These are phyloP conservation scores for Papilio demoleus DNA, from an alignment of 2,888 invertebrate species.

Conservation along the genomic window DNA sequence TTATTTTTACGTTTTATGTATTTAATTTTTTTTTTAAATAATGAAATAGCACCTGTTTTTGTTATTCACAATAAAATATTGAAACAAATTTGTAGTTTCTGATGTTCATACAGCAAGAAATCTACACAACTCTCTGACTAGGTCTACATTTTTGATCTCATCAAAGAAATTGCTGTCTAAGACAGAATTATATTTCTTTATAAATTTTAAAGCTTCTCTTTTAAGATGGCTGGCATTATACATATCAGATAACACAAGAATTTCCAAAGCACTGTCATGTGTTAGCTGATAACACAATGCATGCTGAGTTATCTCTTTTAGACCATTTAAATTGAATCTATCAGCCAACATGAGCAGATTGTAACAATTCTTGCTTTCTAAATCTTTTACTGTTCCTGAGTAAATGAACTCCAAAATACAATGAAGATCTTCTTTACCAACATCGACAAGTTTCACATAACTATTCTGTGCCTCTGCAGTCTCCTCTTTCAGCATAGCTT, in stretches of 20 bases:
- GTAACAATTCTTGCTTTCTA: constrained; percentile 61
- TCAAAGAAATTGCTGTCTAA: constrained; percentile 60
- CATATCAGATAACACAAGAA: constrained; percentile 66
- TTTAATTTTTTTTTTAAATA: constrained; percentile 51
- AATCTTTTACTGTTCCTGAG: constrained; percentile 65
- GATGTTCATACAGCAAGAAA: constrained; percentile 52
- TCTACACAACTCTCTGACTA: constrained; percentile 66
- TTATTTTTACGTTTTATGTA: constrained; percentile 80
- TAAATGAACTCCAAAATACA: constrained; percentile 71
- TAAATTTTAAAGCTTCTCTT: constrained; percentile 62
- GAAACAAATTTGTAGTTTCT: constrained; percentile 22
- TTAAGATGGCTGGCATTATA: constrained; percentile 67
- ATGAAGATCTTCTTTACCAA: constrained; percentile 64
- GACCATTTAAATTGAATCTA: constrained; percentile 65
- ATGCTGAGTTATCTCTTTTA: constrained; percentile 63
- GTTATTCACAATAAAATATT: constrained; percentile 34
- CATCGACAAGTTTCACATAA: constrained; percentile 67
- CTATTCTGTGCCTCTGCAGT: constrained; percentile 73
- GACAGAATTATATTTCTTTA: constrained; percentile 62
- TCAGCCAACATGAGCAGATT: constrained; percentile 70
- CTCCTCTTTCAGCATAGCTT: constrained; percentile 75
- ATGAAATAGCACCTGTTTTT: constrained; percentile 32
- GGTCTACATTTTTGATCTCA: constrained; percentile 63
- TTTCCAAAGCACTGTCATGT: constrained; percentile 67
- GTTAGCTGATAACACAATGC: constrained; percentile 61